Base-by-base conservation (phyloP, 2,113 vertebrate genomes). In the Gallinago paraguaiae region DNA sequence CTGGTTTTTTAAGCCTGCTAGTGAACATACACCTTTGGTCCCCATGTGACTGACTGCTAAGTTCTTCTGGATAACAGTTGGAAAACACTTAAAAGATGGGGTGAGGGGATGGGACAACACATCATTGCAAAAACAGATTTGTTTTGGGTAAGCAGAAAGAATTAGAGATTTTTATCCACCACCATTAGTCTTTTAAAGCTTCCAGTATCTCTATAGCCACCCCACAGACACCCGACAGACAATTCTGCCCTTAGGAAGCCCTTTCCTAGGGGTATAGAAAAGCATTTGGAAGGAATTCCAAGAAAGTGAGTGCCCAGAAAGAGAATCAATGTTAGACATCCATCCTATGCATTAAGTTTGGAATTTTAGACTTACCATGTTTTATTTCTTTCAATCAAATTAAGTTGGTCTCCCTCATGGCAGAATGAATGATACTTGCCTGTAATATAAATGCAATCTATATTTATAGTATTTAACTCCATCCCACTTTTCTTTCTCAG, bases 41-140 rank as follows among this genome's bases (percentile, higher is more conserved):
- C 23, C 23, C 3, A 1, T 18, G 11, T 74, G 54, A 54, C 35
- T 67, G 39, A 61, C 9, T 33, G 25, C 14, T 46, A 35, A 89
- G 50, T 45, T 3, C 30, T 82, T 41, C 54, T 57, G 48, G 17
- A 17, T 41, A 50, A 37, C 27, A 54, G 2, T 0, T 86, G 25
- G 33, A 60, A 75, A 82, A 64, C 23, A 31, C 23, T 51, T 48
- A 71, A 60, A 20, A 64, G 43, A 13, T 14, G 15, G 2, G 17
- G 4, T 20, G 7, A 17, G 1, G 3, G 8, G 37, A 41, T 1
- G 0, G 51, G 17, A 28, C 4, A 9, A 50, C 13, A 45, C 4
- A 28, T 7, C 20, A 74, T 45, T 22, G 22, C 12, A 83, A 74
- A 69, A 39, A 0, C 7, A 46, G 17, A 53, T 81, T 63, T 57